Evolutionary conservation across 2,888 invertebrate species (phyloP).

Genomic region (Ctenicera cuprea): DNA sequence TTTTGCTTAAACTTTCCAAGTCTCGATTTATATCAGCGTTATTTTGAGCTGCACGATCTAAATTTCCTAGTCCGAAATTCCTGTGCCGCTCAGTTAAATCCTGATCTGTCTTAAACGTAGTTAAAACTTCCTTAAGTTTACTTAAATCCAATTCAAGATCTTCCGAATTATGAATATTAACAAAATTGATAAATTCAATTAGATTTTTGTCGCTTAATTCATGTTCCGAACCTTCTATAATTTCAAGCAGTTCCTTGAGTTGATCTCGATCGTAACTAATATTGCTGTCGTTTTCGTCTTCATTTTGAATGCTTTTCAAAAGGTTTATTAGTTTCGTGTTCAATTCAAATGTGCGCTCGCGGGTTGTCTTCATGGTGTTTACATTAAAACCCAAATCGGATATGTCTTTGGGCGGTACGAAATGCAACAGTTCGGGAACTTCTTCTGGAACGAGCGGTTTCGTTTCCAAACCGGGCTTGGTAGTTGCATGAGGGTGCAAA

Average conservation of each 20-base stretch:
- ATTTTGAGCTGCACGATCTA: conserved; percentile 40
- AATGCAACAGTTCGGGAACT: conserved; percentile 63
- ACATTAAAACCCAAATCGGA: conserved; percentile 42
- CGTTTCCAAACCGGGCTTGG: conserved; percentile 56
- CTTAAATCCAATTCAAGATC: conserved; percentile 66
- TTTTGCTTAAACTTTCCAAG: conserved; percentile 54
- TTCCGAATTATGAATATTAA: conserved; percentile 66
- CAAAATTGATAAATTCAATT: conserved; percentile 68
- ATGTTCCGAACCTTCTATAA: conserved; percentile 64
- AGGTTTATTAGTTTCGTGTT: conserved; percentile 62
- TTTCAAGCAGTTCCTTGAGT: conserved; percentile 63
- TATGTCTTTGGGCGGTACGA: conserved; percentile 25
- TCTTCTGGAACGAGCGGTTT: conserved; percentile 59
- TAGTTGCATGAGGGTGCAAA: conserved; percentile 60
- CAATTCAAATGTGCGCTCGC: conserved; percentile 61
- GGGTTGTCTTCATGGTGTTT: conserved; percentile 49
- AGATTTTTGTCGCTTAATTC: conserved; percentile 66
- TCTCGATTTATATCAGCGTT: conserved; percentile 54
- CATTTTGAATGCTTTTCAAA: conserved; percentile 63
- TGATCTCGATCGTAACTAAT: conserved; percentile 66
- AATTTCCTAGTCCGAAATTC: conserved; percentile 60
- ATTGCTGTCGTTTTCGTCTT: conserved; percentile 61
- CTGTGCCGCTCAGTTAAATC: conserved; percentile 61
- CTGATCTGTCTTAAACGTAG: conserved; percentile 64
- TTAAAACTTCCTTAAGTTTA: conserved; percentile 65